Evolutionary conservation across 1,140 invertebrate species (phyloP).

Genomic region (Aphis gossypii): DNA sequence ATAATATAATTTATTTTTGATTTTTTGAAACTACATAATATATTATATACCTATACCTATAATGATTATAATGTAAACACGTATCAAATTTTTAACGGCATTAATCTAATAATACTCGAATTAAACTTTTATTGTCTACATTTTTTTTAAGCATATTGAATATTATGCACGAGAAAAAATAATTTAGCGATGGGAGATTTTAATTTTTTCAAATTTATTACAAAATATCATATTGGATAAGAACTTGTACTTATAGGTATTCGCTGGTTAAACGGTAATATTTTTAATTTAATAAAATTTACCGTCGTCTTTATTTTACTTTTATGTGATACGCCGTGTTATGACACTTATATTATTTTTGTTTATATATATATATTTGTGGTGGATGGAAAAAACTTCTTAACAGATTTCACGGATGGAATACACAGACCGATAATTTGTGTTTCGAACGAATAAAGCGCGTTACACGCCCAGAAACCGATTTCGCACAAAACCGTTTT

Average conservation of each 20-base stretch:
- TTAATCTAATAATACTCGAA: not conserved
- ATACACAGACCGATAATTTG: constrained; percentile 2
- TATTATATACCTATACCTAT: no score
- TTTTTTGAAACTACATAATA: not conserved
- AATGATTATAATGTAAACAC: not conserved
- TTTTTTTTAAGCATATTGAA: not conserved
- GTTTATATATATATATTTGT: not conserved
- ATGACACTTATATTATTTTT: not conserved
- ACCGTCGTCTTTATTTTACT: not conserved
- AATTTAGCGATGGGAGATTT: not conserved
- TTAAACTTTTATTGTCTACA: not conserved
- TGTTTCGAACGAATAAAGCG: not conserved
- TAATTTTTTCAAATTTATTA: not conserved
- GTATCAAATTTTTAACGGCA: not conserved
- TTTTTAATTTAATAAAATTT: not conserved
- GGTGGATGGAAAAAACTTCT: not conserved
- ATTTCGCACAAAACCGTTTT: not conserved
- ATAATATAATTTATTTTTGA: not conserved
- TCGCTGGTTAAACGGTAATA: not conserved
- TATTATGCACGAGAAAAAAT: not conserved
- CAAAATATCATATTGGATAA: not conserved
- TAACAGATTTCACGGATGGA: not conserved
- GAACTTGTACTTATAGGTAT: not conserved
- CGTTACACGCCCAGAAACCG: constrained; percentile 2
- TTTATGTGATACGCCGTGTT: not conserved